Base-by-base conservation (phyloP, 2,797 vertebrate species). In the Hafferia zeledoni region DNA sequence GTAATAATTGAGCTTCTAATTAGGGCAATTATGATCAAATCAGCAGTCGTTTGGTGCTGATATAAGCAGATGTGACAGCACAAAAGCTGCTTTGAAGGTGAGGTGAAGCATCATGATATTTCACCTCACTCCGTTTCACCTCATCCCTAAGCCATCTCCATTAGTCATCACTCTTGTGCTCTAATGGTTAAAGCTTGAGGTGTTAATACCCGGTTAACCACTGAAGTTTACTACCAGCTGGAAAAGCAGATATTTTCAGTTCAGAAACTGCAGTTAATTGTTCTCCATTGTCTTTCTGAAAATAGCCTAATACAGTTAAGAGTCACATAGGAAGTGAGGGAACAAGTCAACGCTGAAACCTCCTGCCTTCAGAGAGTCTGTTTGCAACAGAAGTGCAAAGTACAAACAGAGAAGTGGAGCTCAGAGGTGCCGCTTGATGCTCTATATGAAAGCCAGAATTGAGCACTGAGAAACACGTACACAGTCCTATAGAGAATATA, bases 1-100 rank as follows among this genome's bases (percentile, higher is more conserved):
- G 85, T 94, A 93, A 93, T 97, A 95, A 97, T 97, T 96, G 94
- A 94, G 93, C 90, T 96, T 80, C 83, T 97, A 92, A 93, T 91
- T 93, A 94, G 80, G 56, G 83, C 93, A 95, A 83, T 95, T 94
- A 82, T 83, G 85, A 96, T 97, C 94, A 96, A 95, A 92, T 97
- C 96, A 97, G 84, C 86, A 79, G 89, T 89, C 57, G 20, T 93
- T 87, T 89, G 64, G 71, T 94, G 96, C 94, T 94, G 94, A 95
- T 91, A 85, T 83, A 95, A 95, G 83, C 81, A 96, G 90, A 95
- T 96, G 72, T 87, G 87, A 87, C 92, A 95, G 76, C 90, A 80
- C 92, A 90, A 81, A 96, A 95, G 93, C 90, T 93, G 22, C 59
- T 96, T 46, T 95, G 93, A 97, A 96, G 93, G 95, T 92, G 87